phyloP scores from a whole-genome alignment of 2,113 vertebrate species.

The Tringa solitaria region DNA sequence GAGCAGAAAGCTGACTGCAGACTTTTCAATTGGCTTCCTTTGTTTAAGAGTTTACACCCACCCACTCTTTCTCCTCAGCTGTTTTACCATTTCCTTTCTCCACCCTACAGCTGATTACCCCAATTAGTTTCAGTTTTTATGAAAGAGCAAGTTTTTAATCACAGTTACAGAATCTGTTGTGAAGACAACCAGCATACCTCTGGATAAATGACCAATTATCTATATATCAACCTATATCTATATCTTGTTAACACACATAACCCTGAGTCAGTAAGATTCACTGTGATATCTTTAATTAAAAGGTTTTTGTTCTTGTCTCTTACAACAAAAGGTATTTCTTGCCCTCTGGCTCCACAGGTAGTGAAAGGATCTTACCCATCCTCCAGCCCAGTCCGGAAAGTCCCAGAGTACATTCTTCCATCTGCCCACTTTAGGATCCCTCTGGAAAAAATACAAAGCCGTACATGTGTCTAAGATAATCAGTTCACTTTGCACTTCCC shows the following conservation, averaged over 20 bases:
- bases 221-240: background rate
- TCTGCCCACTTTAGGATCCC: constrained; percentile 92
- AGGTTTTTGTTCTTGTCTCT: background rate
- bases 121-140: background rate
- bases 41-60: background rate
- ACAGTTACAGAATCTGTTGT: background rate
- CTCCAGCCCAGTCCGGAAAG: constrained; percentile 92
- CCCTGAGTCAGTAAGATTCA: background rate
- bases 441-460: constrained; percentile 69
- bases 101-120: background rate
- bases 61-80: background rate
- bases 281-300: background rate
- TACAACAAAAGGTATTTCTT: background rate
- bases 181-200: background rate
- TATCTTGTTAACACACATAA: background rate
- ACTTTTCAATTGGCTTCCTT: background rate
- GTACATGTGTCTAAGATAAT: background rate
- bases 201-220: background rate
- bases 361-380: constrained; percentile 82
- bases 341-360: background rate
- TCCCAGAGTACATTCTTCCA: constrained; percentile 89
- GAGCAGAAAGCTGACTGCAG: background rate
- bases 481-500: background rate
- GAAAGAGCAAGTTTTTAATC: background rate
- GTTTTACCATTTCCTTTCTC: background rate